phyloP scores from a whole-genome alignment of 2,113 vertebrate genomes.

The Atrichornis clamosus region DNA sequence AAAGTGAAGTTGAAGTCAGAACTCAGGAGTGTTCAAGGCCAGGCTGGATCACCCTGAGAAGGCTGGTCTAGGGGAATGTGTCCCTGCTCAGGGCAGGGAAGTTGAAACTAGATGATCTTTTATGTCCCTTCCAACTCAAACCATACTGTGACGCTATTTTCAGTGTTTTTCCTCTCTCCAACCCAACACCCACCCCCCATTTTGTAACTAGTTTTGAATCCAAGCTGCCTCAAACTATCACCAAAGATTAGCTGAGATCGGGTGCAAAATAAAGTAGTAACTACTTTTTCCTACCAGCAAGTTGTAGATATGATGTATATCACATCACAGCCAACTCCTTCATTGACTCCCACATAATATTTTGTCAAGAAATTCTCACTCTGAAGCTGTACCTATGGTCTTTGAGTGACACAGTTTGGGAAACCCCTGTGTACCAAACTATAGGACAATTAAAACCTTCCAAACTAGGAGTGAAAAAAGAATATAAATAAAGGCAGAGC shows the following conservation, averaged over 20 bases:
- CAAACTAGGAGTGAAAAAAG: background rate
- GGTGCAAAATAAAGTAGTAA: background rate
- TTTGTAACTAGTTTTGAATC: background rate
- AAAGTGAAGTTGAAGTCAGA: background rate
- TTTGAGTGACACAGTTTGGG: background rate
- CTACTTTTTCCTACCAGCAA: background rate
- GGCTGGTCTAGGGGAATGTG: background rate
- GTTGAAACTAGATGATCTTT: background rate
- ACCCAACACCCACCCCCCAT: background rate
- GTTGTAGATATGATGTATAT: background rate
- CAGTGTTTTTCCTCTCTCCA: background rate
- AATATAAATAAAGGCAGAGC: background rate
- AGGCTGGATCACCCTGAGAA: background rate
- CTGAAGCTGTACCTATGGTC: background rate
- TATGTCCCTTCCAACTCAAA: background rate
- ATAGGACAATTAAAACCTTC: background rate
- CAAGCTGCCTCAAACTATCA: background rate
- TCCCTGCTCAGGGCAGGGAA: background rate
- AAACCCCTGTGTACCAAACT: background rate
- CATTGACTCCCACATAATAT: background rate
- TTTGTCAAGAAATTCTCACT: background rate
- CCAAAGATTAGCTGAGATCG: background rate
- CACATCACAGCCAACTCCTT: background rate
- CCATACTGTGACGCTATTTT: background rate
- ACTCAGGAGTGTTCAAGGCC: background rate